Evolutionary conservation across 2,797 vertebrate species (phyloP), one percentile per base, ranked within the genome.

Genomic region (Hydrocynus forskahlii): DNA sequence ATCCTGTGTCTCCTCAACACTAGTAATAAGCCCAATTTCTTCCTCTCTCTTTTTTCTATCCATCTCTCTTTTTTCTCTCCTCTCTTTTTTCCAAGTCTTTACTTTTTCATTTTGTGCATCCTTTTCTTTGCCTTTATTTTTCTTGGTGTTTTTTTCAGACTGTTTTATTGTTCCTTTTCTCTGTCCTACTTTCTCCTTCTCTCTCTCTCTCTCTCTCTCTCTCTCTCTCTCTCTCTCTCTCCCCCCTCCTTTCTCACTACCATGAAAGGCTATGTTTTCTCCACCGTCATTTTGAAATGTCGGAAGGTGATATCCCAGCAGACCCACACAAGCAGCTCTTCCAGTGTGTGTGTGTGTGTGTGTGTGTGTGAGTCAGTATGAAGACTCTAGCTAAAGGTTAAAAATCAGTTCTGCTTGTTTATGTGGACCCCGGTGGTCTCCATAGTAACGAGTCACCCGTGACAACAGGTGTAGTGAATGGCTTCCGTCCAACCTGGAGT

Each of bases 161-260:
- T 66, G 57, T 59, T 8, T 59, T 59, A 2, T 59, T 62, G 1
- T 29, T 62, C 12, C 23, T 76, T 81, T 72, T 79, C 29, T 74
- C 10, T 83, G 75, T 73, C 12, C 55, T 19, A 67, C 9, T 6
- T 0, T 60, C 79, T 17, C n/a, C 68, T 74, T 76, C 76, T 43
- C 59, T 81, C 55, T 84, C 69, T 63, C 21, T 78, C 43, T 43
- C 12, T 2, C 74, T 76, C 76, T 43, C 59, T 81, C 55, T 84
- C 69, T 63, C 21, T 78, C 76, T 76, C 76, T 43, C 59, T 81
- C 55, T 84, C 69, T 63, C 21, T 78, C 43, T 43, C 12, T 2
- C 74, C 62, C 64, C 54, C 62, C 86, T 87, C 75, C 82, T 76
- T 78, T 62, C 23, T 17, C 70, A 54, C 62, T 50, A n/a, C 70